Base-by-base conservation (phyloP, 2,113 vertebrate species). In the Oryzias curvinotus region DNA sequence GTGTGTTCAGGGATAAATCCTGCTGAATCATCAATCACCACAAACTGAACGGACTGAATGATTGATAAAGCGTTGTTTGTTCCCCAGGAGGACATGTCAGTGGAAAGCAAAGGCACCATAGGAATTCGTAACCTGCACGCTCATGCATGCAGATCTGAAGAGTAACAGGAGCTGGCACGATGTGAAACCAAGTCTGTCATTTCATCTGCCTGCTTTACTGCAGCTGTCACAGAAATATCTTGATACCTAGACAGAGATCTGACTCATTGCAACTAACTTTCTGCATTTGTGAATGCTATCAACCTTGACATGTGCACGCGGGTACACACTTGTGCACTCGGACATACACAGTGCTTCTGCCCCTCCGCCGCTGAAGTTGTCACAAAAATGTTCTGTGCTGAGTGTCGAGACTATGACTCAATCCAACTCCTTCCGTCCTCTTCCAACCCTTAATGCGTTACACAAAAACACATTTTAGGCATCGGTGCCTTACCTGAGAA, bases 171-270 rank as follows among this genome's bases (percentile, higher is more conserved):
- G 14, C 48, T 69, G 57, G 63, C 68, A 64, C 48, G 47, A 75
- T 62, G 57, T 57, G 51, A 75, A 81, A 75, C 44, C 57, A 67
- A 60, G 46, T 62, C 62, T 77, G 75, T 73, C 72, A 54, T 77
- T 77, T 66, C 54, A 46, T 68, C 59, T 47, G 57, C 52, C 12
- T 79, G 50, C 54, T 75, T 65, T 36, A 41, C 56, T 62, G 55
- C 74, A 66, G 64, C 79, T 77, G 75, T 70, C 83, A 81, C 64
- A 78, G 79, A 75, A 67, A 85, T 85, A 77, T 79, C 79, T 44
- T 59, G 52, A 75, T 43, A 42, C 52, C 60, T 56, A 52, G 53
- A 78, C 51, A 69, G 68, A 61, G 54, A 70, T 71, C 55, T 82
- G 79, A 86, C 68, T 82, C 71, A 76, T 53, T 70, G 71, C 52